Evolutionary conservation across 1,140 invertebrate genomes (phyloP).

Genomic region (Mesaphorura yosii): DNA sequence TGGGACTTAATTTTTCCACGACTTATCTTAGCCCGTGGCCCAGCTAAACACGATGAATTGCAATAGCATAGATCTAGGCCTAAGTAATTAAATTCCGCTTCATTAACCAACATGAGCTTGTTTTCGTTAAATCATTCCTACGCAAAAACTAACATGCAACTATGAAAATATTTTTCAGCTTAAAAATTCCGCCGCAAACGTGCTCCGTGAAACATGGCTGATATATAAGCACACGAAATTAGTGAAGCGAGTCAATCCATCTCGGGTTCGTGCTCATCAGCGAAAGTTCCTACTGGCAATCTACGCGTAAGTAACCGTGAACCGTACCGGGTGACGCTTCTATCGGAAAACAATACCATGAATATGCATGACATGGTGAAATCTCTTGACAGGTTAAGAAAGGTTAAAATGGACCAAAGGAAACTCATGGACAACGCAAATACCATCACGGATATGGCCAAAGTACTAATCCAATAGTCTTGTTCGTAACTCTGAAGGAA

Average conservation of each 20-base stretch:
- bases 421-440: constrained; percentile 99
- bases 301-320: constrained; percentile 96
- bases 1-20: too few relatives aligned
- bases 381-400: constrained; percentile 65
- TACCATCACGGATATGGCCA: constrained; percentile 98
- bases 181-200: constrained; percentile 99
- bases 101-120: not conserved
- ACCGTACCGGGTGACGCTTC: too few relatives aligned
- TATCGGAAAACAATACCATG: too few relatives aligned
- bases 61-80: too few relatives aligned
- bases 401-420: constrained; percentile 99
- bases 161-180: too few relatives aligned
- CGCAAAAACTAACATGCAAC: too few relatives aligned
- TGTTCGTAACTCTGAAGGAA: too few relatives aligned
- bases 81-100: not conserved
- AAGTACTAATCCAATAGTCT: constrained; percentile 64
- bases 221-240: constrained; percentile 99
- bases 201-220: constrained; percentile 97
- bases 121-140: too few relatives aligned
- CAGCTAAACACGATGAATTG: too few relatives aligned
- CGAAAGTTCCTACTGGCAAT: constrained; percentile 98
- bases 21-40: too few relatives aligned
- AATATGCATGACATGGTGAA: not conserved
- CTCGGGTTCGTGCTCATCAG: constrained; percentile 92
- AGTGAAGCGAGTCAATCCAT: constrained; percentile 90